Evolutionary conservation across 2,113 vertebrate species (phyloP).

Genomic region (Furnarius figulus): DNA sequence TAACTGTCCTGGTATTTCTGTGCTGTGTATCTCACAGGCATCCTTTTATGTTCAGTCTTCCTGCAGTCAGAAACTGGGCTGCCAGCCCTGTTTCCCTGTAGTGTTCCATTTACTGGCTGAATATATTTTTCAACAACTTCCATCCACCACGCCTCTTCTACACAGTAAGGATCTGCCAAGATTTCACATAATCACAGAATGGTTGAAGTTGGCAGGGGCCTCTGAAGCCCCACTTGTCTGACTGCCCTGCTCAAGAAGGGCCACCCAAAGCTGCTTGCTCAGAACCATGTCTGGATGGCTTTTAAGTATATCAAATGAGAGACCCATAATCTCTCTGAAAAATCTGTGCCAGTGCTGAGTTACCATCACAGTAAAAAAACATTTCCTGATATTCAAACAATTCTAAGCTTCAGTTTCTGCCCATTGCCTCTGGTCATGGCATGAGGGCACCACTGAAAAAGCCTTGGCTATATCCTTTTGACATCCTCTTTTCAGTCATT

Average conservation of each 20-base stretch:
- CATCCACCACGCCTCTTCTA: background rate
- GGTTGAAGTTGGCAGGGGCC: background rate
- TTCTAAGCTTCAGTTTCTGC: background rate
- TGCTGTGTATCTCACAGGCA: background rate
- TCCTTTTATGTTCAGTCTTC: background rate
- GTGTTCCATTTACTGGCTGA: background rate
- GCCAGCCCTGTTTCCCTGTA: background rate
- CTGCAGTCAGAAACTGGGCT: background rate
- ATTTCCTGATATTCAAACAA: background rate
- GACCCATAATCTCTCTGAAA: background rate
- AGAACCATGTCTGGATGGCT: fast-evolving
- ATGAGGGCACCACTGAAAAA: background rate
- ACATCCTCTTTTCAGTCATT: background rate
- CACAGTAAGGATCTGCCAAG: background rate
- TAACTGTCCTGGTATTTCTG: background rate
- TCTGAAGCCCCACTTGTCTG: background rate
- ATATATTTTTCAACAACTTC: background rate
- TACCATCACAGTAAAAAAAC: background rate
- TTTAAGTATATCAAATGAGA: background rate
- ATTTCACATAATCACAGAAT: background rate
- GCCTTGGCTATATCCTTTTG: too few relatives aligned
- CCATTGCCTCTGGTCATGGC: background rate
- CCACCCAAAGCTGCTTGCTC: background rate
- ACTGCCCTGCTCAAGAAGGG: background rate
- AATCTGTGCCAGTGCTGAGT: background rate